Conservation (phyloP, 2,888 invertebrate species). For the Eupithecia pulchellata region DNA sequence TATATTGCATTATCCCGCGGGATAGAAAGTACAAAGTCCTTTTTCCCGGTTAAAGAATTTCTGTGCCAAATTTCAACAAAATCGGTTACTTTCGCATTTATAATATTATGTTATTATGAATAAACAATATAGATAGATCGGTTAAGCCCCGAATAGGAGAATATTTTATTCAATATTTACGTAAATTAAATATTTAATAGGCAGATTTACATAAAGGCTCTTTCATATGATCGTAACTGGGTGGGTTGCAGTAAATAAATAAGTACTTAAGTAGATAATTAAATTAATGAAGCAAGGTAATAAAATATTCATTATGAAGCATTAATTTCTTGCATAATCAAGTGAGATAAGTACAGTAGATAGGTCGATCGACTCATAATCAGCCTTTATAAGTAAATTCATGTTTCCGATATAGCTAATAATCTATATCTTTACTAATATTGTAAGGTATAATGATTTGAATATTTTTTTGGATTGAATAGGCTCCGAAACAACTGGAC, state of each 20-base stretch:
- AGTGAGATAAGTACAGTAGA: background rate
- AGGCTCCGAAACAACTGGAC: no score
- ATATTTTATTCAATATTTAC: background rate
- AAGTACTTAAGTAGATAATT: constrained; percentile 1
- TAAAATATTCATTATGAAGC: background rate
- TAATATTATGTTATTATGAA: no score
- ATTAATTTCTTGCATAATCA: background rate
- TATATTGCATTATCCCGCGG: no score
- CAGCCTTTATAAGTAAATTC: background rate
- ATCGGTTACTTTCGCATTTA: no score
- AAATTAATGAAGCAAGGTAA: background rate
- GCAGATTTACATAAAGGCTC: background rate
- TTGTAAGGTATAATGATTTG: no score
- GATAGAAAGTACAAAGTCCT: no score
- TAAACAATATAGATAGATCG: background rate
- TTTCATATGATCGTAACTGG: background rate
- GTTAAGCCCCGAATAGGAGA: background rate
- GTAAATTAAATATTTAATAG: background rate
- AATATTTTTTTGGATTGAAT: no score
- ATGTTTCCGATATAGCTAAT: background rate
- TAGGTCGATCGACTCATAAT: background rate
- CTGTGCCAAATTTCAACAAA: no score
- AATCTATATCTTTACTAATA: no score
- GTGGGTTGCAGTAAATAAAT: background rate
- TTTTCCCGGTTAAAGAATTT: no score